A percentile compares a stretch with the other conserved stretches of the same genome.
Evolutionary conservation across 2,888 invertebrate genomes (phyloP).

Genomic region (Tromatobia lineatoria): DNA sequence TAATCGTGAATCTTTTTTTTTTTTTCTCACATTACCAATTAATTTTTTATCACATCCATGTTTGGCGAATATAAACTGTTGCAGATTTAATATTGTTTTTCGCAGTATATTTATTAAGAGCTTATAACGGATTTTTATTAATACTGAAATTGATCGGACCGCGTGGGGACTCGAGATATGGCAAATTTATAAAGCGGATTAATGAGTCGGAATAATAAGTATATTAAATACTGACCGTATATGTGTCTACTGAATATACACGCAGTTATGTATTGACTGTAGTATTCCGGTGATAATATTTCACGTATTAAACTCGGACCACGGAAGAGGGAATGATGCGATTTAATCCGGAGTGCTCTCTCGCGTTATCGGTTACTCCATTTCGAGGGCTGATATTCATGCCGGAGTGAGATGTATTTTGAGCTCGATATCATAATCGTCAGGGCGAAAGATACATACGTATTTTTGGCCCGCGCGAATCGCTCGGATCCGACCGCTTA

Average conservation of each 20-base stretch:
- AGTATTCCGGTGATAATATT: conserved; percentile 63
- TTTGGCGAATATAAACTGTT: background rate
- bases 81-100: background rate
- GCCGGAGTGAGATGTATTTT: conserved; percentile 63
- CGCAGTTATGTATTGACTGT: conserved; percentile 15
- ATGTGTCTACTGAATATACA: conserved; percentile 14
- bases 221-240: conserved; percentile 57
- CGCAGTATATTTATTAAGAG: background rate
- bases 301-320: conserved; percentile 58
- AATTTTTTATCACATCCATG: background rate
- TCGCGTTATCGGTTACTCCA: conserved; percentile 61
- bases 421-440: conserved; percentile 60
- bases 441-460: conserved; percentile 40
- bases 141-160: conserved; percentile 9
- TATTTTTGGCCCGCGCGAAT: conserved; percentile 49
- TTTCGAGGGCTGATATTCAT: conserved; percentile 62
- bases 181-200: conserved; percentile 64
- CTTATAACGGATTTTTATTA: background rate
- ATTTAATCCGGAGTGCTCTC: conserved; percentile 56
- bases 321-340: conserved; percentile 54
- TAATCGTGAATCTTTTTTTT: background rate
- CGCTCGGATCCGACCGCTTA: conserved; percentile 48
- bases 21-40: conserved; percentile 3
- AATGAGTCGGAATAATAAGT: conserved; percentile 65
- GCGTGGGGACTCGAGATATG: conserved; percentile 54